These are phyloP conservation scores for Ara ararauna DNA, from an alignment of 2,797 vertebrate genomes.

Conservation along the genomic window DNA sequence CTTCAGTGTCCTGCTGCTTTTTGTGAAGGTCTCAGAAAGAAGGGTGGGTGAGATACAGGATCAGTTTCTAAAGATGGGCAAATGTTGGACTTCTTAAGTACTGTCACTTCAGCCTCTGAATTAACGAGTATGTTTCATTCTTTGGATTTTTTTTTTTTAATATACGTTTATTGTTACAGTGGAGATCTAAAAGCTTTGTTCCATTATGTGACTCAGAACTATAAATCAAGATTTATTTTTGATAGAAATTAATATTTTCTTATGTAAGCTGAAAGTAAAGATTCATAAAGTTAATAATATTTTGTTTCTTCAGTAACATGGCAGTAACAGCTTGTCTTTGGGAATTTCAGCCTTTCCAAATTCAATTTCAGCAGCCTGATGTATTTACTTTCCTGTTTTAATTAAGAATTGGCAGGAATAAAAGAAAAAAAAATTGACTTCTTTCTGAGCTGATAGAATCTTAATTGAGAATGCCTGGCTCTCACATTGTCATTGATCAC, in stretches of 20 bases:
- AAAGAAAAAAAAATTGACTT: neutral
- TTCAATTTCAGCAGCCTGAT: neutral
- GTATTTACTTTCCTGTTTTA: conserved; percentile 41
- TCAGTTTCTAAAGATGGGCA: neutral
- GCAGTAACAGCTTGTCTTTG: conserved; percentile 17
- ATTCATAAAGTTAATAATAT: neutral
- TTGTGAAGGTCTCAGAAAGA: neutral
- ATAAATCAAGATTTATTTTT: conserved; percentile 12
- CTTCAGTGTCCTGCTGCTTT: neutral
- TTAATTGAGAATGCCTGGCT: conserved; percentile 36
- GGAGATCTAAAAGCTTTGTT: neutral
- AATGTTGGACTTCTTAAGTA: neutral
- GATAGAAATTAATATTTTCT: conserved; percentile 5
- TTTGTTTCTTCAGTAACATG: conserved; percentile 31
- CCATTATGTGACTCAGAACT: neutral
- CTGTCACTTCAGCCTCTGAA: neutral
- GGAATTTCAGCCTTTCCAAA: conserved; percentile 28
- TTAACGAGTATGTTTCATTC: neutral
- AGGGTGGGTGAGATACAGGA: neutral
- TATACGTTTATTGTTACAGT: neutral
- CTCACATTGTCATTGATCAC: conserved; percentile 35
- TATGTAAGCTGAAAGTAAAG: neutral
- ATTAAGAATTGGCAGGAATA: conserved; percentile 58
- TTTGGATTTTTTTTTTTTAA: neutral
- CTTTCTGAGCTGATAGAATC: conserved; percentile 48